A percentile compares a stretch with the other conserved stretches of the same genome.
These are phyloP conservation scores for Piaya cayana DNA, from an alignment of 2,113 vertebrate species.

Conservation along the genomic window DNA sequence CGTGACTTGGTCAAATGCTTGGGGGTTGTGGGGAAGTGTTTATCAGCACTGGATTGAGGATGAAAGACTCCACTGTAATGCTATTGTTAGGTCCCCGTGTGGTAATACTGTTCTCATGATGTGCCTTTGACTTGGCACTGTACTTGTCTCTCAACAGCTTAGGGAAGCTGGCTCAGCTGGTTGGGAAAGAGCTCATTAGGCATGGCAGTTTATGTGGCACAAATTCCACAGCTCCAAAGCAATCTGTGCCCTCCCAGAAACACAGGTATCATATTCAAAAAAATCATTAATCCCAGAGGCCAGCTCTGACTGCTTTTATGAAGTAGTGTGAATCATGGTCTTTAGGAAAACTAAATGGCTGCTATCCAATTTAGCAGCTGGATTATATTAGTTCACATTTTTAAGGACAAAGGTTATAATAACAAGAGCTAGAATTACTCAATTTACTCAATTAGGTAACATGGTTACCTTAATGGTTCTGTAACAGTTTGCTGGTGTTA, in stretches of 20 bases:
- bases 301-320: neutral
- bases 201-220: conserved; percentile 19
- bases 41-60: neutral
- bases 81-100: neutral
- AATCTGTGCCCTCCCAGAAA: conserved; percentile 20
- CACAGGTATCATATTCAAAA: neutral
- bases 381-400: conserved; percentile 42
- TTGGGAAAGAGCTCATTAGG: conserved; percentile 25
- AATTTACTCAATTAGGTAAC: conserved; percentile 32
- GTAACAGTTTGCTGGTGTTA: neutral
- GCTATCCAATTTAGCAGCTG: conserved; percentile 27
- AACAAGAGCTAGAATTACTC: neutral
- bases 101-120: neutral
- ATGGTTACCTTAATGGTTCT: conserved; percentile 17
- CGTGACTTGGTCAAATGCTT: neutral
- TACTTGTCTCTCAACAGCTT: neutral
- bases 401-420: conserved; percentile 63
- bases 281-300: conserved; percentile 15
- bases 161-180: conserved; percentile 27
- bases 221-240: conserved; percentile 13
- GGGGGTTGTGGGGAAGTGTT: rapidly evolving
- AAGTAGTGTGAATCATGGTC: conserved; percentile 30
- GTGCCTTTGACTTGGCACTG: neutral
- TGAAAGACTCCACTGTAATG: neutral
- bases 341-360: conserved; percentile 45